Percentiles rank a stretch among this genome's conserved stretches.
Conservation (phyloP, 2,113 vertebrate genomes). For the Cebus imitator region DNA sequence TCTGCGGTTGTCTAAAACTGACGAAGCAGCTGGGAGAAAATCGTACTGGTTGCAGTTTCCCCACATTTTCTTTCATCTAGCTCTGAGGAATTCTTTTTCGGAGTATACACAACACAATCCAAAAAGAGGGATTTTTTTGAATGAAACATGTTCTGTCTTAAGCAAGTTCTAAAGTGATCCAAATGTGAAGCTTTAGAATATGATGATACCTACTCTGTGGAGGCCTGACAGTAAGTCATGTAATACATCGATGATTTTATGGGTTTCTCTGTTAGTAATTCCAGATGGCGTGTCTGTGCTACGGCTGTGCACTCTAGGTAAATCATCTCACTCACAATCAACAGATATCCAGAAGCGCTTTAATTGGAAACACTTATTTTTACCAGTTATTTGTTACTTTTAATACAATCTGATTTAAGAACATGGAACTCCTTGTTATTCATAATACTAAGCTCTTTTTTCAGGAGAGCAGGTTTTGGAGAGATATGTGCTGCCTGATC, state of each 20-base stretch:
- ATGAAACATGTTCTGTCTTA: slow-evolving; percentile 54
- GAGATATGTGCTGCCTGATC: background rate
- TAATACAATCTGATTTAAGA: slow-evolving; percentile 59
- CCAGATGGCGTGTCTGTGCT: slow-evolving; percentile 70
- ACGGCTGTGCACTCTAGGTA: slow-evolving; percentile 9
- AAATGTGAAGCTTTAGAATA: slow-evolving; percentile 54
- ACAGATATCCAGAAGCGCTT: slow-evolving; percentile 48
- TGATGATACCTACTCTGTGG: slow-evolving; percentile 27
- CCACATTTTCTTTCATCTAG: slow-evolving; percentile 55
- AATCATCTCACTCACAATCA: slow-evolving; percentile 72
- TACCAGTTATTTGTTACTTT: slow-evolving; percentile 54
- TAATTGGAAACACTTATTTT: slow-evolving; percentile 63
- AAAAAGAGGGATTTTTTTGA: slow-evolving; percentile 48
- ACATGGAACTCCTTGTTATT: background rate
- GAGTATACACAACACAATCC: background rate
- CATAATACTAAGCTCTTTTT: background rate
- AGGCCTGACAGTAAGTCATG: slow-evolving; percentile 61
- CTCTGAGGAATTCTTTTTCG: slow-evolving; percentile 67
- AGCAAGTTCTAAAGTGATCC: slow-evolving; percentile 40
- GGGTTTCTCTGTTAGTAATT: slow-evolving; percentile 73
- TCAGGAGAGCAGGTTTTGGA: background rate
- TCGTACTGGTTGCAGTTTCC: slow-evolving; percentile 34
- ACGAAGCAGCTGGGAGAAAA: slow-evolving; percentile 25
- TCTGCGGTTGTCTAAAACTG: slow-evolving; percentile 70
- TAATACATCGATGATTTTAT: slow-evolving; percentile 71